A percentile compares a stretch with the other conserved stretches of the same genome.
phyloP scores from a whole-genome alignment of 2,797 vertebrate species.

The Chromis chromis region DNA sequence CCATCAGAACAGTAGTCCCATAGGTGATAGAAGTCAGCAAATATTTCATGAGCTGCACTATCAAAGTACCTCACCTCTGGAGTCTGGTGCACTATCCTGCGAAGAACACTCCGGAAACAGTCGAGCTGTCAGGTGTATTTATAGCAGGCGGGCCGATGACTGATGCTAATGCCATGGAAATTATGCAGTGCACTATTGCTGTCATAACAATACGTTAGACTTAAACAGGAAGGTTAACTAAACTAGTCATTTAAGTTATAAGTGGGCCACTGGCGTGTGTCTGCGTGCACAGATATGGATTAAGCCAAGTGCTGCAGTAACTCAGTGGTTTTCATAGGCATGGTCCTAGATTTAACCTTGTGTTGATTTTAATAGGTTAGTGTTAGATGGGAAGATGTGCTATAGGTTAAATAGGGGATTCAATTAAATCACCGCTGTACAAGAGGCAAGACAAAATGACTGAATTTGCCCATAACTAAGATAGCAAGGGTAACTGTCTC shows the following conservation, averaged over 20 bases:
- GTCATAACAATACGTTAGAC: slow-evolving; percentile 85
- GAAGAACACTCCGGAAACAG: slow-evolving; percentile 77
- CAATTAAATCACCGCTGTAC: slow-evolving; percentile 31
- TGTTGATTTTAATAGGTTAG: slow-evolving; percentile 55
- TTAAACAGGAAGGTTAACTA: slow-evolving; percentile 87
- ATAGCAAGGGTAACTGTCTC: not conserved
- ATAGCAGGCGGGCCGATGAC: slow-evolving; percentile 85
- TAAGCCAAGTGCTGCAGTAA: slow-evolving; percentile 33
- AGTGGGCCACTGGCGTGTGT: slow-evolving; percentile 82
- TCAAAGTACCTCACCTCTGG: slow-evolving; percentile 86
- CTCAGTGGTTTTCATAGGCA: slow-evolving; percentile 39
- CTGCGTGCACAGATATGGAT: slow-evolving; percentile 57
- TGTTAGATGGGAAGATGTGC: slow-evolving; percentile 24
- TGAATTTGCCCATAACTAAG: not conserved
- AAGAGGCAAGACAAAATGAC: slow-evolving; percentile 33
- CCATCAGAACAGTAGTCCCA: slow-evolving; percentile 94
- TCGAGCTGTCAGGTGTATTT: slow-evolving; percentile 86
- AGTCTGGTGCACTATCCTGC: slow-evolving; percentile 83
- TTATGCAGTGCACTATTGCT: slow-evolving; percentile 84
- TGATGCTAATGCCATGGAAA: slow-evolving; percentile 89
- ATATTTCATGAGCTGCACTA: slow-evolving; percentile 90
- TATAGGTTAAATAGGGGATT: slow-evolving; percentile 32
- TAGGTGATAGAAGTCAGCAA: slow-evolving; percentile 92
- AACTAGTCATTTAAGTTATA: slow-evolving; percentile 90
- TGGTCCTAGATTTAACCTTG: slow-evolving; percentile 38